Evolutionary conservation across 2,797 vertebrate species (phyloP), one percentile per base, ranked within the genome.

Genomic region (Vultur gryphus): DNA sequence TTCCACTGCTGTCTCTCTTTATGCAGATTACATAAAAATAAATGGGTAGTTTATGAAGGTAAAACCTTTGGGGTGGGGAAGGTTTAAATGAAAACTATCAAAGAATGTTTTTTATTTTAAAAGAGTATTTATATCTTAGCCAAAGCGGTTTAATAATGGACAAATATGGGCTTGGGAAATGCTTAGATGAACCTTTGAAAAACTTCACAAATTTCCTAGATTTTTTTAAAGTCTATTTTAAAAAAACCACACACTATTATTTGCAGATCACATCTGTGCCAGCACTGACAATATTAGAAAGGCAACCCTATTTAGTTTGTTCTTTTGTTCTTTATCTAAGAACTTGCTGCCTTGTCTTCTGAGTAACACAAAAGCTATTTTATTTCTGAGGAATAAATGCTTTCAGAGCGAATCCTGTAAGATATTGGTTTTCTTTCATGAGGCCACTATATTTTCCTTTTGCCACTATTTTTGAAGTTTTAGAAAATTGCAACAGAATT

Each of bases 301-400:
- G 26, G 64, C 71, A 77, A 51, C 48, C 18, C 52, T 49, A 55
- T 80, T 84, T 55, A 31, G 64, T 78, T 94, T 39, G 43, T 82
- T 77, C 87, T 81, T 90, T 93, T 96, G 57, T 96, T 86, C 58
- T 90, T 78, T 69, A 37, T 24, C 2, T 10, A 46, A 89, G 59
- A 81, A 80, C 78, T 94, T 67, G 31, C 78, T 90, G 88, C 86
- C 84, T 95, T 70, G 37, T 91, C 85, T 94, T 88, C 55, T 55
- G 69, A 70, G 54, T 41, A 90, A 17, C n/a, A 90, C 57, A 87
- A 92, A 90, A 95, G 67, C 77, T 49, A 26, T 78, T 92, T 94
- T 71, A 80, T 78, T 95, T 61, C 79, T 65, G 66, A 83, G 43
- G n/a, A 92, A 58, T 65, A 78, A 59, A 52, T 37, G 16, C 55